phyloP scores from a whole-genome alignment of 1,140 invertebrate species.

The Magallana angulata region DNA sequence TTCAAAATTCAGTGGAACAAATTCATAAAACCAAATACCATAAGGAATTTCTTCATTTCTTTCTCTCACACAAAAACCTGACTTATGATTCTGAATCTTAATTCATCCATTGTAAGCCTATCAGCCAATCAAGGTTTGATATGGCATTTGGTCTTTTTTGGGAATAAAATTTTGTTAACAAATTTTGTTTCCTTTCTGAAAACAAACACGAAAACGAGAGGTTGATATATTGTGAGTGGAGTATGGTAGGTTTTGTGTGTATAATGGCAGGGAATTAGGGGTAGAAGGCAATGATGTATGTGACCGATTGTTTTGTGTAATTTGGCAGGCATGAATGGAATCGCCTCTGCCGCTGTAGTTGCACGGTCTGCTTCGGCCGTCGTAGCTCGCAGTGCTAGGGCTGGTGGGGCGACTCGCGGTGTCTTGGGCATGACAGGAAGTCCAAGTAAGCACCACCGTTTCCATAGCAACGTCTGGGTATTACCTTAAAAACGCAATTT shows the following conservation, averaged over 20 bases:
- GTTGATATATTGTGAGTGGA: background rate
- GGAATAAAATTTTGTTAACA: conserved; percentile 45
- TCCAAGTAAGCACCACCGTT: conserved; percentile 49
- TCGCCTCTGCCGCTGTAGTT: conserved; percentile 25
- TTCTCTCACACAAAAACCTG: background rate
- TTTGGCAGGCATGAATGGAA: conserved; percentile 36
- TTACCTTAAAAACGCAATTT: background rate
- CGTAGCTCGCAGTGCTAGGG: conserved; percentile 43
- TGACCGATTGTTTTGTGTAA: conserved; percentile 25
- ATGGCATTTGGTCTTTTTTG: conserved; percentile 9
- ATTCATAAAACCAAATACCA: no score
- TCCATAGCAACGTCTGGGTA: background rate
- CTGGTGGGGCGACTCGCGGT: conserved; percentile 36
- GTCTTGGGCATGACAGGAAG: conserved; percentile 44
- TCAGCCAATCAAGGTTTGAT: background rate
- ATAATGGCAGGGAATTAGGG: background rate
- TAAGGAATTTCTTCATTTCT: background rate
- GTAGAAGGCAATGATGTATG: background rate
- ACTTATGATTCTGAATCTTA: background rate
- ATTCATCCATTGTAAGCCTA: conserved; percentile 16
- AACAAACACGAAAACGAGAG: background rate
- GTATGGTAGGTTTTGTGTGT: background rate
- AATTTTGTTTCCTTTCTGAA: conserved; percentile 30
- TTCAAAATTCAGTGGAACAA: no score
- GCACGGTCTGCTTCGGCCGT: conserved; percentile 45